Conservation (phyloP, 1,140 invertebrate genomes). For the Carcinoscorpius rotundicauda region DNA sequence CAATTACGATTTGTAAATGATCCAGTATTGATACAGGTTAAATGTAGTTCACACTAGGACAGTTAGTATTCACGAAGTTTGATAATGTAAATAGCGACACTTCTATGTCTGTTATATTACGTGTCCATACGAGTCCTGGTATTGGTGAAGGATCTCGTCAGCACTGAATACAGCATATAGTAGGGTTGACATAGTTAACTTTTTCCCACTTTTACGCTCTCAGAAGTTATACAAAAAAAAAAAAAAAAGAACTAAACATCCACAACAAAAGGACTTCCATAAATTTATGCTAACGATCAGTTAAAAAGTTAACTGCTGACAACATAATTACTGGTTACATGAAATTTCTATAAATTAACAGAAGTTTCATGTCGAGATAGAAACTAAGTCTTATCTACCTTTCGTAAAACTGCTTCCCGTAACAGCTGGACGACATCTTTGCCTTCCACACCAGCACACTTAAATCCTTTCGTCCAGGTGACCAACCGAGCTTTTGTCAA, state of each 20-base stretch:
- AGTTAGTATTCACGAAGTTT: too few species aligned
- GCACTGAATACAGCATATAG: too few species aligned
- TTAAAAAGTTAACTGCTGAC: conserved; percentile 1
- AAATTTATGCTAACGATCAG: background rate
- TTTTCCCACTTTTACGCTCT: too few species aligned
- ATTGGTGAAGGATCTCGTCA: too few species aligned
- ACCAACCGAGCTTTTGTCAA: conserved; percentile 76
- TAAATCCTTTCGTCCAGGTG: conserved; percentile 93
- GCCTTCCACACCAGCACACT: conserved; percentile 70
- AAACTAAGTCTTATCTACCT: conserved; percentile 33
- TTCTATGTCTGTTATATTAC: too few species aligned
- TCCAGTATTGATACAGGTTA: too few species aligned
- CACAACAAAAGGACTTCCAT: background rate
- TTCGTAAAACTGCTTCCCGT: conserved; percentile 60
- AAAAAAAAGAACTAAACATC: background rate
- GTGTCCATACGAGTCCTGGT: too few species aligned
- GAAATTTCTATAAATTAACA: background rate
- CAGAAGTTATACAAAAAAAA: background rate
- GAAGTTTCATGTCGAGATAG: background rate
- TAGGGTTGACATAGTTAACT: too few species aligned
- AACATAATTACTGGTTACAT: background rate
- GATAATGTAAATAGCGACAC: too few species aligned
- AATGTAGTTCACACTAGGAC: too few species aligned
- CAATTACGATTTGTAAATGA: too few species aligned
- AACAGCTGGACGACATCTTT: conserved; percentile 74